These are phyloP conservation scores for Ictalurus furcatus DNA, from an alignment of 2,113 vertebrate species.

Conservation along the genomic window DNA sequence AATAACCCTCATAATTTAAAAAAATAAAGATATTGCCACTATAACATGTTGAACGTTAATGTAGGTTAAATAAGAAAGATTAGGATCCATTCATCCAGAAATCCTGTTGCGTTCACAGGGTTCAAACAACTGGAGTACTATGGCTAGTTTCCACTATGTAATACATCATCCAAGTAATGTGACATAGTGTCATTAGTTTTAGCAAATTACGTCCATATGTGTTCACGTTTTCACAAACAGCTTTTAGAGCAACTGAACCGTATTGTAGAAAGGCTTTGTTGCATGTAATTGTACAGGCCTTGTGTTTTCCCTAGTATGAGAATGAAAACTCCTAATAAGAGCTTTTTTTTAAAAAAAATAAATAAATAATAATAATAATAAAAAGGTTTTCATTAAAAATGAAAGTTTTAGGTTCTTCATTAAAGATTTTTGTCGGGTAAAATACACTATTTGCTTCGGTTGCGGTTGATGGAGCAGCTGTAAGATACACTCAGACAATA, in stretches of 20 bases:
- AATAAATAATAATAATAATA: too few relatives aligned
- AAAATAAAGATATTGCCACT: background rate
- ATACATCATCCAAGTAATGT: background rate
- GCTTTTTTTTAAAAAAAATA: background rate
- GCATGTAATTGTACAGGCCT: background rate
- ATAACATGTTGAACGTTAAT: background rate
- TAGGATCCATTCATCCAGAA: background rate
- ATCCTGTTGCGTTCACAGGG: background rate
- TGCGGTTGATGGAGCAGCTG: background rate
- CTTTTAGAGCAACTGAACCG: background rate
- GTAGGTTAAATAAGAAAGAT: background rate
- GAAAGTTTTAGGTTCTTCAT: background rate
- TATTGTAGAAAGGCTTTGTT: constrained; percentile 1
- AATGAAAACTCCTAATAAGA: background rate
- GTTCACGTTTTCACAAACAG: background rate
- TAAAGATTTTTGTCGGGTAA: background rate
- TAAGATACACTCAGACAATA: background rate
- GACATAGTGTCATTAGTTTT: background rate
- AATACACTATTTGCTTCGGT: background rate
- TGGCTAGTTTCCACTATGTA: background rate
- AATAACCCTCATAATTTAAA: background rate
- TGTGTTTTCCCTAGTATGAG: background rate
- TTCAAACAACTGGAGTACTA: background rate
- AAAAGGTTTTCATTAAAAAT: background rate
- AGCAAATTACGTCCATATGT: background rate